Base-by-base conservation (phyloP, 2,797 vertebrate genomes). In the Bryconaethiops microstoma region DNA sequence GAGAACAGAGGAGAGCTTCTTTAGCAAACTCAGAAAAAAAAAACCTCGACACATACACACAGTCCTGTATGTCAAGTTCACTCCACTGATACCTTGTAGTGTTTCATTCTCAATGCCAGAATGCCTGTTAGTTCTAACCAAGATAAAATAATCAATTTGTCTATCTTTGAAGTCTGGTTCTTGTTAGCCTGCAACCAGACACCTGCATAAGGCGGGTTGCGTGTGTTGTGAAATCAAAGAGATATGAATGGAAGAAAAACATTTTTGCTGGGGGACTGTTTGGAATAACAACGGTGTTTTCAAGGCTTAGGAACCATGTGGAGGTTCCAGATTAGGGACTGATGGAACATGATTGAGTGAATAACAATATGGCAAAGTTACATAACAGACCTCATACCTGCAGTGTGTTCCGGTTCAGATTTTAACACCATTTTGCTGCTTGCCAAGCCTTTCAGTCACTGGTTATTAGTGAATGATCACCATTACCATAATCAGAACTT, bases 131-230 rank as follows among this genome's bases (percentile, higher is more conserved):
- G 17, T 69, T 62, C 9, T 74, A 74, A 78, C 39, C 50, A 45
- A 69, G 21, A 71, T 52, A 67, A 81, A 86, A 85, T 76, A 86
- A 82, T 74, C 55, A 79, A 79, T 64, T 74, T 74, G 42, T 48
- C 52, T 14, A 2, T 42, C 64, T 82, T 85, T 80, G 72, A 85
- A 86, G 83, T 67, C 73, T 71, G 68, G 69, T 77, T 77, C 80
- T n/a, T 80, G 79, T 84, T 81, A 54, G 5, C 17, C 69, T 77
- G 71, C 73, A 73, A 50, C 64, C 78, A 64, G 76, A 81, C 50
- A 21, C 76, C 64, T 52, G 48, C 57, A 74, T 67, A 77, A 60
- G 77, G 64, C 42, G 0, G 63, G 65, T 39, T 67, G n/a, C 8
- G 62, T 72, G 64, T 68, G 78, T 83, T 60, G 70, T 62, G 39